Evolutionary conservation across 2,888 invertebrate genomes (phyloP), one percentile per base, ranked within the genome.

Genomic region (Argyresthia albistria): DNA sequence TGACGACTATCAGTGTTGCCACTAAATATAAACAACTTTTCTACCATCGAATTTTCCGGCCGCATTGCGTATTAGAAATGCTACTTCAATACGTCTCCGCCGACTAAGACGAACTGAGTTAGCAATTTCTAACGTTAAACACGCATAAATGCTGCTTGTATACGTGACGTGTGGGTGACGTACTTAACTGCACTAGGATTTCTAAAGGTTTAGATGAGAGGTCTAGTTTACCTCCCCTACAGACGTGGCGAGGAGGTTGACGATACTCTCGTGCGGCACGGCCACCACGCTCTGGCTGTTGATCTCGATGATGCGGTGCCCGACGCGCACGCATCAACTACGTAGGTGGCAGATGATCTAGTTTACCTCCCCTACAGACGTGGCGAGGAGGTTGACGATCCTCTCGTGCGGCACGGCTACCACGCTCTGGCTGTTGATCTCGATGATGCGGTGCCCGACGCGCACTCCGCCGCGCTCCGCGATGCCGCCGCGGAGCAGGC

Each of bases 281-380:
- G 99, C 99, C 53, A 99, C 99, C 53, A 99, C 99, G 88, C 98
- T 98, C 89, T 98, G 98, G 80, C 97, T 95, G 90, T 99, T 99
- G 73, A 99, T 99, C 91, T 99, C 99, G 70, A 99, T 99, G 79
- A 99, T 99, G 67, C 99, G 92, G 86, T 99, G 99, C 0, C 99
- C 99, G 8, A 99, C 99, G 60, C 99, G 92, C 56, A 99, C 98
- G 43, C 99, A 1, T 39, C 11, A 7, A 42, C 25, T 25, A 6
- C 2, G 25, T 4, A 25, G 6, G 25, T 25, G 2, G 2, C 6
- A 25, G 25, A 25, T 25, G 25, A 25, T 39, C 39, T 39, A 39
- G 39, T 43, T 39, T 82, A 98, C 98, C 93, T 99, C 99, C 68
- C 99, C 99, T 57, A 99, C 98, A 56, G 99, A 99, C 54, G 98